A percentile compares a stretch with the other conserved stretches of the same genome.
phyloP scores from a whole-genome alignment of 2,113 vertebrate species.

The Phyllostomus discolor region DNA sequence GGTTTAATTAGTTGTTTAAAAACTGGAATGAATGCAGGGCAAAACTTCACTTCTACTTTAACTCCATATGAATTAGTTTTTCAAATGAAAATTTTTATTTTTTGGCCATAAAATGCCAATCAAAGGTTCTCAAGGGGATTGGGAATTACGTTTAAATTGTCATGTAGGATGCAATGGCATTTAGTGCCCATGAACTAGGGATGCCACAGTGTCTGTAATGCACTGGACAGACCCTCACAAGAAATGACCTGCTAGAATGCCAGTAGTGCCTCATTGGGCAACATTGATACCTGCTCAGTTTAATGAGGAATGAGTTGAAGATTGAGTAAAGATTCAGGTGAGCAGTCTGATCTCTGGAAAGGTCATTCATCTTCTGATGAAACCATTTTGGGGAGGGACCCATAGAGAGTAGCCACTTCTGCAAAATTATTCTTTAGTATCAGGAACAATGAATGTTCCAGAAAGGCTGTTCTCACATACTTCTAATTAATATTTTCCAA shows the following conservation, averaged over 20 bases:
- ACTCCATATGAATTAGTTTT: neutral
- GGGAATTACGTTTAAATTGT: neutral
- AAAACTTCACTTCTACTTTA: neutral
- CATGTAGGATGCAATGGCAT: neutral
- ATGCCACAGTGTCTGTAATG: neutral
- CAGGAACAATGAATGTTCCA: neutral
- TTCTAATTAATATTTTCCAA: neutral
- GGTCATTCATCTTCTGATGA: neutral
- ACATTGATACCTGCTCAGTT: neutral
- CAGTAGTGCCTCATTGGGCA: neutral
- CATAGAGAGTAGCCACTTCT: neutral
- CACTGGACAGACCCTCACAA: neutral
- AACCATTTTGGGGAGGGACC: neutral
- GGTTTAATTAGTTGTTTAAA: slow-evolving; percentile 19
- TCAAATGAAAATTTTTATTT: neutral
- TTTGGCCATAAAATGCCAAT: neutral
- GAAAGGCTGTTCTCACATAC: neutral
- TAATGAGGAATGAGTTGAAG: neutral
- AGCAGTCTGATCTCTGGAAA: neutral
- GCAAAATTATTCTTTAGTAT: neutral
- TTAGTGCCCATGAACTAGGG: neutral
- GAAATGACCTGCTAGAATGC: neutral
- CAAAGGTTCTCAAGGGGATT: neutral
- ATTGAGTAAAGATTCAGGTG: neutral
- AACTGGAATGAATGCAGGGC: neutral